A percentile compares a stretch with the other conserved stretches of the same genome.
Evolutionary conservation across 2,888 invertebrate genomes (phyloP).

Genomic region (Steinernema hermaphroditum): DNA sequence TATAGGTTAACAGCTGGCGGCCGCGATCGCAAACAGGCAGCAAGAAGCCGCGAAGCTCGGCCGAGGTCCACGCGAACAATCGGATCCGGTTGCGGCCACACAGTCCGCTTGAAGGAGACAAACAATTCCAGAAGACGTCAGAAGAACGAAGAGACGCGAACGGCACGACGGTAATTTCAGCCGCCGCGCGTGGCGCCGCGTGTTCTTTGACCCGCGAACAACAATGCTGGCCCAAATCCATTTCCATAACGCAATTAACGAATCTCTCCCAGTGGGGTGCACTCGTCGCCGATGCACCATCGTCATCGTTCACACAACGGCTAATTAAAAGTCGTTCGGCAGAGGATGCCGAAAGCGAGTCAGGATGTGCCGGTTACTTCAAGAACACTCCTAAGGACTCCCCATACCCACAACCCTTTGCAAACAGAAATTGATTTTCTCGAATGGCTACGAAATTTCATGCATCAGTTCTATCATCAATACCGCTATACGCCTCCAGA

Average conservation of each 20-base stretch:
- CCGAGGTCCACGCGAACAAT: not conserved
- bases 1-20: conserved; percentile 30
- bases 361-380: no score
- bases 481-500: no score
- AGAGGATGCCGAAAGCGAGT: not conserved
- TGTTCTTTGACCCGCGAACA: conserved; percentile 25
- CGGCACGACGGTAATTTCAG: not conserved
- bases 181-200: conserved; percentile 1
- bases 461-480: no score
- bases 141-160: not conserved
- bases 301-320: conserved; percentile 2
- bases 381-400: not conserved
- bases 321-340: conserved; percentile 18
- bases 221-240: conserved; percentile 24
- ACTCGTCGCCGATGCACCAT: not conserved
- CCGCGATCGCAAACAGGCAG: conserved; percentile 23
- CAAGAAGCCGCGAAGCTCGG: not conserved
- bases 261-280: conserved; percentile 6
- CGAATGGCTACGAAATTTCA: no score
- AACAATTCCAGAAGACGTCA: conserved; percentile 26
- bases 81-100: conserved; percentile 25
- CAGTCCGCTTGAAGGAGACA: not conserved
- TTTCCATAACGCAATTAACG: conserved; percentile 18
- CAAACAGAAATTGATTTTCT: conserved; percentile 1
- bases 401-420: not conserved